Evolutionary conservation across 2,888 invertebrate genomes (phyloP), one percentile per base, ranked within the genome.

Genomic region (Apantesis nais): DNA sequence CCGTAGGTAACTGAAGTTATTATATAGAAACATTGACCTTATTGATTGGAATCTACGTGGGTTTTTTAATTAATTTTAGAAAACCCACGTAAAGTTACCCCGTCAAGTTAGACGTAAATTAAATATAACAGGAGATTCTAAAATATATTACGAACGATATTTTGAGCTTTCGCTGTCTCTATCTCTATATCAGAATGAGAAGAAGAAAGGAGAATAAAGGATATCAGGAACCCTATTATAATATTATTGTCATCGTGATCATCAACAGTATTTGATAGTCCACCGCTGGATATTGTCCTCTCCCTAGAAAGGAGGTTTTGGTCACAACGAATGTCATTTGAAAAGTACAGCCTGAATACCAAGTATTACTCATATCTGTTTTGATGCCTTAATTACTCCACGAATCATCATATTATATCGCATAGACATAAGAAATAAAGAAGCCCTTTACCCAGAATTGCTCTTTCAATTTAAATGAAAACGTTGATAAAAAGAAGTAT

Each of bases 21-120:
- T 34, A 37, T 66, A 66, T 52, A 37, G 16, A 55, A 14, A 52
- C 65, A 66, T 37, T 55, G 19, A 55, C 52, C 52, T 55, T 52
- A 52, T 37, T 52, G 37, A 55, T 66, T 66, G 52, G n/a, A 37
- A 55, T 37, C 25, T 55, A n/a, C 25, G 25, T n/a, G n/a, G n/a
- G n/a, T n/a, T 55, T 9, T 5, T 9, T 37, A 55, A 37, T 55
- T 55, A 29, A 37, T 37, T 66, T 34, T n/a, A n/a, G n/a, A n/a
- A n/a, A n/a, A n/a, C n/a, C n/a, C n/a, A n/a, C n/a, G n/a, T n/a
- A n/a, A n/a, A n/a, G n/a, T n/a, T n/a, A n/a, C n/a, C 65, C 16
- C 1, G n/a, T 37, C 37, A 29, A 52, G 16, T 52, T 16, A 11
- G 12, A 34, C 8, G n/a, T 22, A 34, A 48, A 65, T 48, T 29